A percentile compares a stretch with the other conserved stretches of the same genome.
phyloP scores from a whole-genome alignment of 1,140 invertebrate genomes.

The Trichoplusia ni region DNA sequence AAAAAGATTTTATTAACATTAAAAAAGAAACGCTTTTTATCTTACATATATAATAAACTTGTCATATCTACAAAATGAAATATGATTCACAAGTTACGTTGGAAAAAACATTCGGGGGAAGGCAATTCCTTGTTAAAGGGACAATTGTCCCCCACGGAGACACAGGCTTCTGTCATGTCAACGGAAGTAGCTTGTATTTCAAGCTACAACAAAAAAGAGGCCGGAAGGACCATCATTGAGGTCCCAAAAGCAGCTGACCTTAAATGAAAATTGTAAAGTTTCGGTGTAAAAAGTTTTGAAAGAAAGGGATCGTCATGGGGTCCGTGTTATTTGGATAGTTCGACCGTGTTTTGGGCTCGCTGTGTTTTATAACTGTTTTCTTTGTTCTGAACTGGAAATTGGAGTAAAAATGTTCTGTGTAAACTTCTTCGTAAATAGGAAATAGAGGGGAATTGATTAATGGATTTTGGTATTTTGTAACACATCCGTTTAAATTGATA shows the following conservation, averaged over 20 bases:
- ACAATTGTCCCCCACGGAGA: conserved; percentile 3
- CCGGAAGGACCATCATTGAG: conserved; percentile 11
- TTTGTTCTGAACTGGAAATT: background rate
- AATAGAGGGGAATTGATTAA: background rate
- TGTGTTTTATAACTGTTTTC: background rate
- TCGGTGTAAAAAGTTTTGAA: conserved; percentile 7
- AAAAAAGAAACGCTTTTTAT: no score
- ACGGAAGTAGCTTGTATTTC: conserved; percentile 21
- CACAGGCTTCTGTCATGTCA: background rate
- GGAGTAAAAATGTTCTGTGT: background rate
- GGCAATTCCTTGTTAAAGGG: background rate
- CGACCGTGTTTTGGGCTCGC: background rate
- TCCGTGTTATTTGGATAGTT: conserved; percentile 2
- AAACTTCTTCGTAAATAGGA: no score
- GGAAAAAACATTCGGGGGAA: background rate
- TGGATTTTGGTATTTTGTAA: background rate
- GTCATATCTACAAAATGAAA: background rate
- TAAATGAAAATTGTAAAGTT: conserved; percentile 21
- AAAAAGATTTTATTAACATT: no score
- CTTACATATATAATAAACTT: no score
- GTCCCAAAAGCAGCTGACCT: conserved; percentile 10
- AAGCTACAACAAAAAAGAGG: conserved; percentile 12
- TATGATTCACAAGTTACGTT: conserved; percentile 8
- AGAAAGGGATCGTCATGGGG: background rate
- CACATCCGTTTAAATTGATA: background rate